Percentiles rank a stretch among this genome's conserved stretches.
phyloP scores from a whole-genome alignment of 92 coral and sea anemone species.

The Actinostola sp. region DNA sequence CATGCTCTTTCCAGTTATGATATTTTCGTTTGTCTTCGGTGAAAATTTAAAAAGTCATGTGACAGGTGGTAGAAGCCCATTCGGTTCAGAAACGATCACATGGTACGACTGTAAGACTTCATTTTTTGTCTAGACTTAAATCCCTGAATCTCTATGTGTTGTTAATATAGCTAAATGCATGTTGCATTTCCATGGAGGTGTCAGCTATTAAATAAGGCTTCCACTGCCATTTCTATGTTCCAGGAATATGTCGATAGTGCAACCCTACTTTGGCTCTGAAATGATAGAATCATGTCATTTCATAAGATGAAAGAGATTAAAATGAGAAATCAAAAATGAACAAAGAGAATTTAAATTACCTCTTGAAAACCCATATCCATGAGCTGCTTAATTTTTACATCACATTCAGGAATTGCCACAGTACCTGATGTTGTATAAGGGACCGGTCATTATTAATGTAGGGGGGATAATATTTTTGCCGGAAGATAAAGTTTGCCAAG shows the following conservation, averaged over 20 bases:
- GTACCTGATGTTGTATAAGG: background rate
- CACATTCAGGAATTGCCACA: slow-evolving; percentile 37
- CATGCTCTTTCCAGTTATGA: no score
- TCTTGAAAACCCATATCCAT: slow-evolving; percentile 95
- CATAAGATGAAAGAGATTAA: no score
- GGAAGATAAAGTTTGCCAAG: no score
- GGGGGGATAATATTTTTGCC: no score
- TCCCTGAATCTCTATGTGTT: background rate
- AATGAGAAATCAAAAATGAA: no score
- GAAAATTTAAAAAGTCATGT: no score
- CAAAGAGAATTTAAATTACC: slow-evolving; percentile 37
- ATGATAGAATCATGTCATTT: no score
- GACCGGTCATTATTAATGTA: no score
- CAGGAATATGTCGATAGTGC: slow-evolving; percentile 93
- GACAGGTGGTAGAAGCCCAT: no score
- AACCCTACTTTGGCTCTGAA: slow-evolving; percentile 85
- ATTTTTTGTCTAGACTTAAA: background rate
- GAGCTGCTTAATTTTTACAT: slow-evolving; percentile 71
- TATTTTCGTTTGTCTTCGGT: no score
- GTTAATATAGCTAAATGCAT: background rate
- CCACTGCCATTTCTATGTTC: slow-evolving; percentile 94
- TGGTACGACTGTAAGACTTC: background rate
- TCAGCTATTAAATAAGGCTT: slow-evolving; percentile 90
- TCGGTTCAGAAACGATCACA: no score
- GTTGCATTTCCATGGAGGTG: slow-evolving; percentile 3